Percentiles rank a stretch among this genome's conserved stretches.
Conservation (phyloP, 1,140 invertebrate genomes). For the Drosophila orena region DNA sequence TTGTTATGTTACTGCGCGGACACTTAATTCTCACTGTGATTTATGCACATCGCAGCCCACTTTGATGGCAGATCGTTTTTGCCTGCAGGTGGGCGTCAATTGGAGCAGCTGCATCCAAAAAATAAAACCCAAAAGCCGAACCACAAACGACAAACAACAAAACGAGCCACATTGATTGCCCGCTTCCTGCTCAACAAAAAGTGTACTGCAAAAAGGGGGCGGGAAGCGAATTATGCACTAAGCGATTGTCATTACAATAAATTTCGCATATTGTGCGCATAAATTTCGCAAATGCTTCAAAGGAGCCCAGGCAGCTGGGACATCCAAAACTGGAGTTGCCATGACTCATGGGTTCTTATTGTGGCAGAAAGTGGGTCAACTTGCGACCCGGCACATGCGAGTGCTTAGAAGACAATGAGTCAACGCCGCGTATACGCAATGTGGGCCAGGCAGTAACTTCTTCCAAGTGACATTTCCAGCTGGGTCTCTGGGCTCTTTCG, state of each 20-base stretch:
- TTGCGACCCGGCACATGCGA: constrained; percentile 58
- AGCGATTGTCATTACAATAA: constrained; percentile 81
- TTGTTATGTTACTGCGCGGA: constrained; percentile 6
- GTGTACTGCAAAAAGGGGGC: constrained; percentile 18
- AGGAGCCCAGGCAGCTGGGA: constrained; percentile 62
- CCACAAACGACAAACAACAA: constrained; percentile 41
- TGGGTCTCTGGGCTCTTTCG: neutral
- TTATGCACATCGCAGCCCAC: constrained; percentile 54
- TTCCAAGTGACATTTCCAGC: constrained; percentile 50
- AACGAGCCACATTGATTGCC: constrained; percentile 63
- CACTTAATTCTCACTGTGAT: constrained; percentile 42
- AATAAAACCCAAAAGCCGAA: constrained; percentile 18
- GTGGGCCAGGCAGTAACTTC: constrained; percentile 67
- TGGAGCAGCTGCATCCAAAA: constrained; percentile 66
- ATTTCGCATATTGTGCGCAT: constrained; percentile 82
- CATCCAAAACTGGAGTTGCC: constrained; percentile 67
- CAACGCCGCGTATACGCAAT: constrained; percentile 78
- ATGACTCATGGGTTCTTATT: constrained; percentile 55
- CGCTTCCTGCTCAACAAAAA: constrained; percentile 62
- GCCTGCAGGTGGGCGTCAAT: constrained; percentile 72
- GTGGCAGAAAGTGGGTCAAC: constrained; percentile 60
- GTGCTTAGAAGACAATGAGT: constrained; percentile 62
- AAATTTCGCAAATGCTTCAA: constrained; percentile 76
- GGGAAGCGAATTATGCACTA: constrained; percentile 73
- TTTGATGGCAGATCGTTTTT: constrained; percentile 27